Evolutionary conservation across 2,888 invertebrate genomes (phyloP), one percentile per base, ranked within the genome.

Genomic region (Temnothorax ravouxi): DNA sequence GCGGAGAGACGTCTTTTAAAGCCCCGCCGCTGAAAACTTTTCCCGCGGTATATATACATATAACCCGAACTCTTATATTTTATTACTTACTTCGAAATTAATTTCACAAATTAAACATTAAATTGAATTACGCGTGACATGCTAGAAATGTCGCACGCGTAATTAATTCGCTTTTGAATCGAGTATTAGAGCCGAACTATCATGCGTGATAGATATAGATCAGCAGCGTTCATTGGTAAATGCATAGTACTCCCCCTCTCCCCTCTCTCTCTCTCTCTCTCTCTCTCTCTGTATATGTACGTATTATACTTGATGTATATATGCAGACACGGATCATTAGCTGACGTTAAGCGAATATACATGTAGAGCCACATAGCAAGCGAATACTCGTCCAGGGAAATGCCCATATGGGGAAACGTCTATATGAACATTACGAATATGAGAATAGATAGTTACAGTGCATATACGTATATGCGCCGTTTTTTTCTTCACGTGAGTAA

Each of bases 131-230:
- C 44, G 29, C 34, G 34, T n/a, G 38, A 59, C 38, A 47, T 34
- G 71, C 13, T 44, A 77, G 41, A 54, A 54, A 77, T 34, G 47
- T 50, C 56, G 13, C 44, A 47, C 34, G 47, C 25, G 25, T 59
- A 80, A 80, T 71, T 80, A 80, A 59, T 59, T 71, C 8, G 71
- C 79, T 80, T 71, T 71, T 80, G 71, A 59, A 56, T 80, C 47
- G 59, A 59, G 29, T 69, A 69, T 59, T 67, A 67, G 56, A 77
- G 38, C 47, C 41, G 38, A 59, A 71, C 59, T 38, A 47, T 71
- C 47, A 34, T 13, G 71, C 59, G 56, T 69, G 71, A 79, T 47
- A 71, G 59, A 79, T 79, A 47, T 71, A 59, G 56, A 69, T 79
- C 56, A 50, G 18, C 47, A 34, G 8, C 41, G 21, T 47, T 21